Base-by-base conservation (phyloP, 2,888 invertebrate genomes). In the Thecophora atra region DNA sequence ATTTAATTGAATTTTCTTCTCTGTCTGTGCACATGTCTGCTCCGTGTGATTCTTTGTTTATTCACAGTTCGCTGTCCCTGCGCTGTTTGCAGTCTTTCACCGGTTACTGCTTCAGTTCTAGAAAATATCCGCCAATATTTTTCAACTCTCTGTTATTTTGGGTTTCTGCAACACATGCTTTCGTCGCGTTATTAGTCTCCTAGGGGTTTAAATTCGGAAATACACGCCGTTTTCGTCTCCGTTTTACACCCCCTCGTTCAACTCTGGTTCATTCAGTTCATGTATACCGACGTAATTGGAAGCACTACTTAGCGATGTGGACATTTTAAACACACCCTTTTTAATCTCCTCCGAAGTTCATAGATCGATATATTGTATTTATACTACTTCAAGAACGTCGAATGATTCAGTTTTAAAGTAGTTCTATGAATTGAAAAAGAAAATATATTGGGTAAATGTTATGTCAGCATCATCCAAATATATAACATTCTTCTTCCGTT, bases 1-100 rank as follows among this genome's bases (percentile, higher is more conserved):
- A 60, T 52, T 67, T 30, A 64, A 65, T 64, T 72, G 17, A 47
- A 30, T 71, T 68, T 58, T 70, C 30, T 30, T 52, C 44, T 70
- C 24, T 44, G 66, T 69, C 63, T 56, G 54, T 44, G 63, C 68
- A 67, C 42, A 58, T 67, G 62, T 67, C 60, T 52, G 58, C 37
- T 70, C 21, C 37, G 17, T 47, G 13, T 17, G 11, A 30, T 67
- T 19, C 24, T n/a, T 65, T 13, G 28, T 65, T 58, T 56, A 7
- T 44, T 26, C 7, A 54, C 19, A 19, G 19, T 56, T 65, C 51
- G 30, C 37, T 1, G 30, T 62, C 13, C 44, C 65, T 44, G 21
- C 19, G 17, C 21, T 58, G 30, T 60, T 70, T 26, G 37, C 47
- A 56, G 56, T 65, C 13, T 42, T 62, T 24, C 71, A 70, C 60